Evolutionary conservation across 2,797 vertebrate species (phyloP), one percentile per base, ranked within the genome.

Genomic region (Parauchenoglanis punctatus): DNA sequence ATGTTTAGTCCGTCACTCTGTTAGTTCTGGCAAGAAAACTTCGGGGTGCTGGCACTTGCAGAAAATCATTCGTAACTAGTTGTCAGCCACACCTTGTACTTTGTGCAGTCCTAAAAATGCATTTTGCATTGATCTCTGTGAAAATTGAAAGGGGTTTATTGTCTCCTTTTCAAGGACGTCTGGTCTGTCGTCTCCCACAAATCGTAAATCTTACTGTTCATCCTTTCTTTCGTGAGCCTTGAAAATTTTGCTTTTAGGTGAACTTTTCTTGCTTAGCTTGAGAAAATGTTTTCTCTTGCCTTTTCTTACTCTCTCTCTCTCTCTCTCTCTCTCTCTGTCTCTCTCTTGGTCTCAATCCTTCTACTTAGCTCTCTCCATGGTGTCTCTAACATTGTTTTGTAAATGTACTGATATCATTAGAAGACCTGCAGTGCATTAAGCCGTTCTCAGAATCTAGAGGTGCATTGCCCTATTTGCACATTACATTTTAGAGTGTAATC

Each of bases 391-490:
- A 78, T 67, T 84, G 58, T 81, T 67, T 25, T 35, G 63, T 75
- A 86, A 88, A 86, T 84, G 63, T 52, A 31, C 73, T 85, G 75
- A 83, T 90, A 85, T 76, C 68, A 83, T 84, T 68, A 52, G 72
- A 86, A 78, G 81, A 59, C 28, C 81, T 49, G 61, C 81, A 73
- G 49, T 83, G 67, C 49, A 44, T 88, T 73, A 83, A 83, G 76
- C 81, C 46, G 87, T 68, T 20, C 40, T 75, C 61, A 40, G 85
- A 84, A 72, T 58, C 17, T 81, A 0, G 18, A 52, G 54, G 28
- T 54, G 4, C 59, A 67, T 90, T 87, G 89, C 86, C 87, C 83
- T 90, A 85, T 89, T 89, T 86, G 83, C 76, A 89, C 85, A 83
- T 90, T 81, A 83, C 75, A 75, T 86, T 83, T 75, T 68, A 40